Percentiles rank a stretch among this genome's conserved stretches.
These are phyloP conservation scores for Melitaea athalia DNA, from an alignment of 2,888 invertebrate genomes.

Conservation along the genomic window DNA sequence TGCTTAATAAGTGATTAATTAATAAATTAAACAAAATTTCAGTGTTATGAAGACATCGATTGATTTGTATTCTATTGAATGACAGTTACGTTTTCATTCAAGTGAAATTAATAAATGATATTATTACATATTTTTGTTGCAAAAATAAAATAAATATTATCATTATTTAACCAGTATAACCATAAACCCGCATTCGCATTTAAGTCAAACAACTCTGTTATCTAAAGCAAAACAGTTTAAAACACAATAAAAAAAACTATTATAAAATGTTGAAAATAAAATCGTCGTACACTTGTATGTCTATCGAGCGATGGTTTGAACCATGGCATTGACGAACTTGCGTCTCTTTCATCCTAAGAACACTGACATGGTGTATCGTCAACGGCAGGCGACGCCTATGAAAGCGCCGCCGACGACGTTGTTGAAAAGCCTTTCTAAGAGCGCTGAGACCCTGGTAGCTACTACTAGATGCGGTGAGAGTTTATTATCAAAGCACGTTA, in stretches of 20 bases:
- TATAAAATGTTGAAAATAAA: conserved; percentile 5
- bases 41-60: conserved; percentile 2
- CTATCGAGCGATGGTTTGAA: conserved; percentile 22
- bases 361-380: conserved; percentile 65
- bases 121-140: not conserved
- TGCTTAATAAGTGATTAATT: not conserved
- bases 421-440: conserved; percentile 67
- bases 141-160: too few relatives aligned
- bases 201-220: conserved; percentile 10
- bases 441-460: conserved; percentile 70
- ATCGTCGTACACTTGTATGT: not conserved
- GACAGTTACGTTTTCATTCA: not conserved
- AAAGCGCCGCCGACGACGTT: conserved; percentile 67
- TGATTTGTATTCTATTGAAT: too few relatives aligned
- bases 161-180: conserved; percentile 5
- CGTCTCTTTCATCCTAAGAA: conserved; percentile 65
- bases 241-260: not conserved
- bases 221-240: conserved; percentile 19
- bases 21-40: not conserved
- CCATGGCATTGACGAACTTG: conserved; percentile 73
- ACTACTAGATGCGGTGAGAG: conserved; percentile 59
- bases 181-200: conserved; percentile 17
- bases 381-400: conserved; percentile 67
- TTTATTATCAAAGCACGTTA: conserved; percentile 10
- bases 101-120: not conserved